Percentiles rank a stretch among this genome's conserved stretches.
phyloP scores from a whole-genome alignment of 2,113 vertebrate genomes.

The Crotalus viridis region DNA sequence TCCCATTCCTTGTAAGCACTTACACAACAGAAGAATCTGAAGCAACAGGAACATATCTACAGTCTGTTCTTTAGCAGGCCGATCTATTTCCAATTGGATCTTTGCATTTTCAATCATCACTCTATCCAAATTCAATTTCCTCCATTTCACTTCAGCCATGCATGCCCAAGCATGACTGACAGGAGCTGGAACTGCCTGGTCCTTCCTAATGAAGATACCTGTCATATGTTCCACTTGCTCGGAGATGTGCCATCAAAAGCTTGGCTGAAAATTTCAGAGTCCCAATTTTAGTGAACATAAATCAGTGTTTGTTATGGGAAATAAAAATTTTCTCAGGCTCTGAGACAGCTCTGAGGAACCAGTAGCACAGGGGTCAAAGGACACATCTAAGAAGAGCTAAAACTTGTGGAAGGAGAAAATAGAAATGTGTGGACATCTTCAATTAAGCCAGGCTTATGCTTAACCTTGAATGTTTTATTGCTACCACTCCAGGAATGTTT shows the following conservation, averaged over 20 bases:
- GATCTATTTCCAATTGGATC: background rate
- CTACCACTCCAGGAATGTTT: background rate
- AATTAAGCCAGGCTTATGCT: background rate
- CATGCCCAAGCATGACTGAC: background rate
- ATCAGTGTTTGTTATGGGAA: background rate
- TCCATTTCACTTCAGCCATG: background rate
- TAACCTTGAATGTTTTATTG: background rate
- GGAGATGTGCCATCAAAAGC: background rate
- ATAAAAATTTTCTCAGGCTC: background rate
- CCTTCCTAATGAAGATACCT: background rate
- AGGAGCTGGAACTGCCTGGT: background rate
- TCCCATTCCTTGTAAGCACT: background rate
- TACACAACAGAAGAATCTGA: background rate
- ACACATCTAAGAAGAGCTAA: background rate
- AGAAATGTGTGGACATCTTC: background rate
- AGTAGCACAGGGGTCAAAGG: background rate
- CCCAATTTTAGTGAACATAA: background rate
- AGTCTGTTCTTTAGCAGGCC: background rate
- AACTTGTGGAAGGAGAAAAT: background rate
- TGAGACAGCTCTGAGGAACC: background rate
- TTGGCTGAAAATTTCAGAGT: background rate
- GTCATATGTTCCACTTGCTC: background rate
- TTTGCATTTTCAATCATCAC: background rate
- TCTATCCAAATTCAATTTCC: background rate
- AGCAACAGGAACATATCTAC: background rate